phyloP scores from a whole-genome alignment of 2,797 vertebrate genomes.

The Poecilia wingei region DNA sequence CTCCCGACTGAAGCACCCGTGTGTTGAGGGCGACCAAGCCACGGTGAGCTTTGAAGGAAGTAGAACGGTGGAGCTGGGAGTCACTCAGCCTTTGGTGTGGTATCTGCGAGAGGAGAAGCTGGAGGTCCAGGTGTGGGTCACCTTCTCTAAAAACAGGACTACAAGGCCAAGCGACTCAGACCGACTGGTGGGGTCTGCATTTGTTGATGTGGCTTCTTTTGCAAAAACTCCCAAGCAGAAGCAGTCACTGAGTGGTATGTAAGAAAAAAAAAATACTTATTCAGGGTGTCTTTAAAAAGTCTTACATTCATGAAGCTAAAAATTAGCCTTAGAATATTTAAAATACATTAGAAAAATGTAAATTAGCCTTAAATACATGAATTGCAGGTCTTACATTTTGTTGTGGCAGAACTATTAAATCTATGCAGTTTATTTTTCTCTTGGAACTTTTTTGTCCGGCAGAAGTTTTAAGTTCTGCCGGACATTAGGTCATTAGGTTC shows the following conservation, averaged over 20 bases:
- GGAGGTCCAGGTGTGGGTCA: conserved; percentile 94
- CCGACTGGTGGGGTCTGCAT: conserved; percentile 91
- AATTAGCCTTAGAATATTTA: too few relatives aligned
- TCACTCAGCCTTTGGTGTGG: conserved; percentile 86
- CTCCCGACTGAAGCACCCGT: conserved; percentile 86
- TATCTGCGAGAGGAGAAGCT: conserved; percentile 91
- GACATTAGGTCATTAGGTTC: too few relatives aligned
- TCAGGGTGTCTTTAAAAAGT: not conserved
- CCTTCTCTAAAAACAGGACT: conserved; percentile 83
- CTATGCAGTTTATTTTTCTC: too few relatives aligned
- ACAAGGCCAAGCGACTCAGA: conserved; percentile 88
- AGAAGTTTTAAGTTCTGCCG: too few relatives aligned
- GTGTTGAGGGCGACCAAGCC: conserved; percentile 64
- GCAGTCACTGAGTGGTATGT: conserved; percentile 82
- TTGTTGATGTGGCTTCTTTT: conserved; percentile 85
- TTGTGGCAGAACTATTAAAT: too few relatives aligned
- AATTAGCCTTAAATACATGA: too few relatives aligned
- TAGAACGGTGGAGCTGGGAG: conserved; percentile 76
- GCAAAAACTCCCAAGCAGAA: conserved; percentile 71
- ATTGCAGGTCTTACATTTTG: too few relatives aligned
- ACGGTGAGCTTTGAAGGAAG: conserved; percentile 83
- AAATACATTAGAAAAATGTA: too few relatives aligned
- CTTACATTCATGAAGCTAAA: too few relatives aligned
- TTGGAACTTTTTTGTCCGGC: too few relatives aligned
- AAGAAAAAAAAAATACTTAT: not conserved